phyloP scores from a whole-genome alignment of 2,797 vertebrate genomes.

The Muscicapa striata region DNA sequence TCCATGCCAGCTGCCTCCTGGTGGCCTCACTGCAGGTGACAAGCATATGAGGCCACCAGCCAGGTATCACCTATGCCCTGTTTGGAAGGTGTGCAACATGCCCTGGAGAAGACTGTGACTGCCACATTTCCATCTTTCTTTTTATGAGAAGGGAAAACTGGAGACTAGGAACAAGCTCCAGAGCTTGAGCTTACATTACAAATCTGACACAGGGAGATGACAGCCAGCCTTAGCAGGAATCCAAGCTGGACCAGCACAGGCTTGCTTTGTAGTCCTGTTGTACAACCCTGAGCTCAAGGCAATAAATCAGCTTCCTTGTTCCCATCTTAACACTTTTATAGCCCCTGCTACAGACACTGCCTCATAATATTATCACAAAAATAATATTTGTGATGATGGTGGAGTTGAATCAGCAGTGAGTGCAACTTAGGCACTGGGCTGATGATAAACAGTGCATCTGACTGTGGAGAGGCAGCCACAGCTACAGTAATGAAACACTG shows the following conservation, averaged over 20 bases:
- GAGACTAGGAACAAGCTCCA: background rate
- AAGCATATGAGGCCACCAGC: background rate
- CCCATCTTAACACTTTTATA: background rate
- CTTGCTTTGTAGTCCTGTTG: background rate
- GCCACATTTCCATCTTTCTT: background rate
- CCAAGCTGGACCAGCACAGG: background rate
- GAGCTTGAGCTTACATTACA: background rate
- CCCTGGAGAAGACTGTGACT: background rate
- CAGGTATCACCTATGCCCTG: background rate
- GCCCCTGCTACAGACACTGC: background rate
- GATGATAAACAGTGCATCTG: background rate
- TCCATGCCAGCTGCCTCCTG: background rate
- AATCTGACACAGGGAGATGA: background rate
- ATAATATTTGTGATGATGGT: background rate
- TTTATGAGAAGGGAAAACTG: background rate
- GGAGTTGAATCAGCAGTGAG: background rate
- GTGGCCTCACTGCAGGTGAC: background rate
- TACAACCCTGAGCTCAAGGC: background rate
- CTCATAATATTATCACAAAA: background rate
- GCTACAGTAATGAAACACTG: fast-evolving
- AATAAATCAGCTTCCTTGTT: background rate
- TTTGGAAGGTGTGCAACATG: background rate
- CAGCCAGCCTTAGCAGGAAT: background rate
- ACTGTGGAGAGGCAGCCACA: background rate
- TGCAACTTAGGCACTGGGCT: background rate